Conservation (phyloP, 2,888 invertebrate genomes). For the Blomia tropicalis region DNA sequence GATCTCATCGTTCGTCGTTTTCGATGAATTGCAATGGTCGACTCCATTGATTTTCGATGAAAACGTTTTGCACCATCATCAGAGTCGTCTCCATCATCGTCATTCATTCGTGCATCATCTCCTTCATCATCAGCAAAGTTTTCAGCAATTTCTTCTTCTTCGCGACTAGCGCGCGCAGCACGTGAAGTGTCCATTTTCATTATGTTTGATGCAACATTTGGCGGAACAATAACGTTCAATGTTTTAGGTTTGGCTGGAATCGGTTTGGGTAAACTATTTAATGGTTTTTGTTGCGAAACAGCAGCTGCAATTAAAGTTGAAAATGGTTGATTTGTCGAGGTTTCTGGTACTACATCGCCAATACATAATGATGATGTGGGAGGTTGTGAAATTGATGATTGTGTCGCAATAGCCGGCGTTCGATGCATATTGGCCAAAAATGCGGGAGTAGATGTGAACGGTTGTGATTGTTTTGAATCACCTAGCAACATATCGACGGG, state of each 20-base stretch:
- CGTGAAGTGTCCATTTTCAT: not conserved
- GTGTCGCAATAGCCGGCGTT: not conserved
- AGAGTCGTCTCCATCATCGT: not conserved
- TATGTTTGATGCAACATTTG: not conserved
- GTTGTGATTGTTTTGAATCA: not conserved
- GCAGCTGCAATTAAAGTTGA: not conserved
- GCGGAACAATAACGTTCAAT: not conserved
- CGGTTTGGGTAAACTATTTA: not conserved
- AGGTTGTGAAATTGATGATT: not conserved
- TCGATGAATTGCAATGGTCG: too few species aligned
- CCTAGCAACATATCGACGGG: not conserved
- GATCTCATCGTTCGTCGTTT: not conserved
- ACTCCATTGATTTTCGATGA: too few species aligned
- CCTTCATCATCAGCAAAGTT: constrained; percentile 1
- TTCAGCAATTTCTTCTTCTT: not conserved
- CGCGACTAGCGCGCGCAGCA: not conserved
- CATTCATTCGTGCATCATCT: not conserved
- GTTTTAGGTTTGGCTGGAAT: not conserved
- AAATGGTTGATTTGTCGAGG: not conserved
- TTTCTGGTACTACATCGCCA: not conserved
- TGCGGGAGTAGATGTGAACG: not conserved
- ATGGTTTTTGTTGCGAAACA: not conserved
- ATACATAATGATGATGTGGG: not conserved
- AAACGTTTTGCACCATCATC: not conserved
- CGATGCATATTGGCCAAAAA: not conserved